These are phyloP conservation scores for Hippoglossus hippoglossus DNA, from an alignment of 2,797 vertebrate genomes.

Conservation along the genomic window DNA sequence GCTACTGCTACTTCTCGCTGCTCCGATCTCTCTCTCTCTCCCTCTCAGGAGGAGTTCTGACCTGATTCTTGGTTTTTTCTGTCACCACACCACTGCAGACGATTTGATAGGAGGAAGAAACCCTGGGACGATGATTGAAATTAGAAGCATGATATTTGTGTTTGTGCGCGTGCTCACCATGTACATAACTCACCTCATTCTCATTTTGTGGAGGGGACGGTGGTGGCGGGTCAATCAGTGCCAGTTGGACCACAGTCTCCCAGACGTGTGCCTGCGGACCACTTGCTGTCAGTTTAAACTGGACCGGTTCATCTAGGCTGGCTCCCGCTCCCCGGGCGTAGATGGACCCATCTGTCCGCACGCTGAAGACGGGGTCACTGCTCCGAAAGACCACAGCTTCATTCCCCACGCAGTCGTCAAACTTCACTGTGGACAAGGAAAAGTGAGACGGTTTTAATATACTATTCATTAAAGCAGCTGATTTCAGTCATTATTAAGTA, in stretches of 20 bases:
- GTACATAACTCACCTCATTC: slow-evolving; percentile 73
- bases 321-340: slow-evolving; percentile 81
- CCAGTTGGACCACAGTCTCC: slow-evolving; percentile 87
- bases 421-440: slow-evolving; percentile 86
- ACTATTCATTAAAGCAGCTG: not conserved
- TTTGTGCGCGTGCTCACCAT: slow-evolving; percentile 8
- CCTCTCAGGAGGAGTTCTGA: slow-evolving; percentile 64
- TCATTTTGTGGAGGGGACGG: slow-evolving; percentile 63
- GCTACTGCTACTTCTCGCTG: slow-evolving; percentile 49
- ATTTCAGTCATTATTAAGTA: slow-evolving; percentile 1
- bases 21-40: slow-evolving; percentile 19
- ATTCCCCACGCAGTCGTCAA: slow-evolving; percentile 89
- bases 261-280: slow-evolving; percentile 81
- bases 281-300: slow-evolving; percentile 88
- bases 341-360: slow-evolving; percentile 88
- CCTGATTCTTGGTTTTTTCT: slow-evolving; percentile 68
- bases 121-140: slow-evolving; percentile 60
- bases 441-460: slow-evolving; percentile 25
- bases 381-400: slow-evolving; percentile 86
- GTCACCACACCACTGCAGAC: slow-evolving; percentile 63
- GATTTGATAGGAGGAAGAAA: slow-evolving; percentile 48
- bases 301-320: slow-evolving; percentile 84
- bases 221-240: slow-evolving; percentile 78
- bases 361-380: slow-evolving; percentile 88
- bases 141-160: slow-evolving; percentile 55